Conservation (phyloP, 1,140 invertebrate species). For the Temnothorax nylanderi region DNA sequence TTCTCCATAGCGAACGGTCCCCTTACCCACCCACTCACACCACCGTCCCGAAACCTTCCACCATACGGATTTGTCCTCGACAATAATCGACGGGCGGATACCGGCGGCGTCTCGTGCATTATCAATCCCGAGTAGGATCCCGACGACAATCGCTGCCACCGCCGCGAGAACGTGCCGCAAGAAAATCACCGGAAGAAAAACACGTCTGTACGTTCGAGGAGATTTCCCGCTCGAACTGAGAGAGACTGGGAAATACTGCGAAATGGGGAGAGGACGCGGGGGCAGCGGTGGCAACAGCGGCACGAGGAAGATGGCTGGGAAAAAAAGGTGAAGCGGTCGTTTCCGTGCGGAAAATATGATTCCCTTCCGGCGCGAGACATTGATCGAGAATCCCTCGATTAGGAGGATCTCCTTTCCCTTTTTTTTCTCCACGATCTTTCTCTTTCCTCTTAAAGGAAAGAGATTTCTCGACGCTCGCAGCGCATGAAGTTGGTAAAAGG, state of each 20-base stretch:
- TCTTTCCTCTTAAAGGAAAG: slow-evolving; percentile 51
- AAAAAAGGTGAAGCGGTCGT: slow-evolving; percentile 66
- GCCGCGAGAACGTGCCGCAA: slow-evolving; percentile 44
- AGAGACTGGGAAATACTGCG: slow-evolving; percentile 40
- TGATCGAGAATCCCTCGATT: slow-evolving; percentile 81
- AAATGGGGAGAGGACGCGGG: slow-evolving; percentile 26
- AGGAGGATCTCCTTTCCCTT: slow-evolving; percentile 67
- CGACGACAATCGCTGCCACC: slow-evolving; percentile 63
- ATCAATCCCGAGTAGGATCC: slow-evolving; percentile 65
- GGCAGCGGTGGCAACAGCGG: not conserved
- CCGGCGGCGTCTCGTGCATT: slow-evolving; percentile 42
- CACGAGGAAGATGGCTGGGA: slow-evolving; percentile 34
- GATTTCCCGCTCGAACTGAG: slow-evolving; percentile 39
- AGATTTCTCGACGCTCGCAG: slow-evolving; percentile 54
- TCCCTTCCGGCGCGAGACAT: slow-evolving; percentile 80
- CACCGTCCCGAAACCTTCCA: slow-evolving; percentile 3
- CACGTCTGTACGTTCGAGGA: slow-evolving; percentile 26
- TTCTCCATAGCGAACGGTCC: slow-evolving; percentile 39
- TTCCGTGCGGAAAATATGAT: slow-evolving; percentile 81
- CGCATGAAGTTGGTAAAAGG: slow-evolving; percentile 56
- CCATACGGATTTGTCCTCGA: slow-evolving; percentile 57
- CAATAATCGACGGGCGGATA: slow-evolving; percentile 70
- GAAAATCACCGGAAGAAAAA: slow-evolving; percentile 69
- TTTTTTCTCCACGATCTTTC: not conserved
- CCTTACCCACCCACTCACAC: slow-evolving; percentile 11